These are phyloP conservation scores for Caenorhabditis wallacei DNA, from an alignment of 2,888 invertebrate species.

Conservation along the genomic window DNA sequence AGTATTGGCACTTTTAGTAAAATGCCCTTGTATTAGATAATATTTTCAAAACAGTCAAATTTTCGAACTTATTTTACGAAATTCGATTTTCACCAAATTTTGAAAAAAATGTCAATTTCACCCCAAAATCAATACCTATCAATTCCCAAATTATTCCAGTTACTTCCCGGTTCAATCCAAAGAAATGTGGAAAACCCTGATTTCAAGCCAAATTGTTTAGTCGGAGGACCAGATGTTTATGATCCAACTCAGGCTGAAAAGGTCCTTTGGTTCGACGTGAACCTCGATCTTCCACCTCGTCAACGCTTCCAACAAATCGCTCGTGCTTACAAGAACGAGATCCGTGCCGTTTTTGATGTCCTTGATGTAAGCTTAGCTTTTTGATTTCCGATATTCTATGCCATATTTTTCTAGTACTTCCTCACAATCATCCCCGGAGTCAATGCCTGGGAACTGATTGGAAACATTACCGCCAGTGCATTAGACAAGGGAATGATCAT, in stretches of 20 bases:
- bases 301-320: conserved; percentile 73
- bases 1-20: too few species aligned
- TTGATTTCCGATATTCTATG: too few species aligned
- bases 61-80: background rate
- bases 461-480: conserved; percentile 68
- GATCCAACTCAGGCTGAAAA: conserved; percentile 57
- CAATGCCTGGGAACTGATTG: conserved; percentile 72
- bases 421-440: conserved; percentile 70
- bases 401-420: conserved; percentile 68
- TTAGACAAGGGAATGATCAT: conserved; percentile 73
- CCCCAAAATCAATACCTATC: background rate
- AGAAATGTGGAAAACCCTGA: conserved; percentile 63
- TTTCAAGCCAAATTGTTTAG: conserved; percentile 59
- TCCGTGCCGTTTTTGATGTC: conserved; percentile 74
- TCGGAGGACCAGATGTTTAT: conserved; percentile 61
- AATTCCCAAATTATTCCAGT: conserved; percentile 31
- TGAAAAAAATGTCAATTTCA: background rate
- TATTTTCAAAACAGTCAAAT: too few species aligned
- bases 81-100: background rate
- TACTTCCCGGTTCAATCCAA: conserved; percentile 35
- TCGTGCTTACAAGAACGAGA: conserved; percentile 71
- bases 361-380: conserved; percentile 59
- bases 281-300: conserved; percentile 75
- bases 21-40: too few species aligned
- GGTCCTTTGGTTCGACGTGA: conserved; percentile 75